Base-by-base conservation (phyloP, 2,113 vertebrate genomes). In the Entelurus aequoreus region DNA sequence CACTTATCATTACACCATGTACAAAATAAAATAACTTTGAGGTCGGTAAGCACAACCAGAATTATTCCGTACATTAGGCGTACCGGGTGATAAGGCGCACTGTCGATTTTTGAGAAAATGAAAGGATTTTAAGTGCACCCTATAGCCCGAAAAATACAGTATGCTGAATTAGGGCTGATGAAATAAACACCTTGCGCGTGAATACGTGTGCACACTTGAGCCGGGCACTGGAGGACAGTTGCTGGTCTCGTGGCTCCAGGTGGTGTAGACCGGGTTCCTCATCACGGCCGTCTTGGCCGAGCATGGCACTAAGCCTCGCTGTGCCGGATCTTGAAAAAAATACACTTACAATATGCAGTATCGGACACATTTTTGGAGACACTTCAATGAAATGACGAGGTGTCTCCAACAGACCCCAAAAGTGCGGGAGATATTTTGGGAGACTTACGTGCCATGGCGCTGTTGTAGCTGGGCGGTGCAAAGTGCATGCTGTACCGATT, bases 201-300 rank as follows among this genome's bases (percentile, higher is more conserved):
- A n/a, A 66, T 68, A 76, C 62, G 68, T 44, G 36, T 68, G 74
- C 56, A 53, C 42, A 59, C 74, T 77, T 57, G 86, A 92, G 79
- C 77, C 89, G 83, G 90, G 82, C 0, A 89, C 84, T 6, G 93
- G 91, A 0, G 93, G 90, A 56, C 92, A 90, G 68, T 90, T 94
- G 80, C 81, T 93, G 63, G 82, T 89, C 56, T 94, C 90, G 38
- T 95, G 95, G 84, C 94, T 97, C 89, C 94, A 95, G 52, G 94
- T 92, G 0, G 94, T 95, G 81, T 96, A 98, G 68, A 95, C 84
- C 0, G 94, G 94, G 79, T 96, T 97, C 83, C 93, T 92, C 90
- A 95, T 93, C 69, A 96, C 93, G 10, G 95, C 93, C 12, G 94
- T 96, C 73, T 95, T 91, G 8, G 94, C 92, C 19, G 94, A 90